A percentile compares a stretch with the other conserved stretches of the same genome.
phyloP scores from a whole-genome alignment of 1,140 invertebrate species.

The Paracyclopina nana region DNA sequence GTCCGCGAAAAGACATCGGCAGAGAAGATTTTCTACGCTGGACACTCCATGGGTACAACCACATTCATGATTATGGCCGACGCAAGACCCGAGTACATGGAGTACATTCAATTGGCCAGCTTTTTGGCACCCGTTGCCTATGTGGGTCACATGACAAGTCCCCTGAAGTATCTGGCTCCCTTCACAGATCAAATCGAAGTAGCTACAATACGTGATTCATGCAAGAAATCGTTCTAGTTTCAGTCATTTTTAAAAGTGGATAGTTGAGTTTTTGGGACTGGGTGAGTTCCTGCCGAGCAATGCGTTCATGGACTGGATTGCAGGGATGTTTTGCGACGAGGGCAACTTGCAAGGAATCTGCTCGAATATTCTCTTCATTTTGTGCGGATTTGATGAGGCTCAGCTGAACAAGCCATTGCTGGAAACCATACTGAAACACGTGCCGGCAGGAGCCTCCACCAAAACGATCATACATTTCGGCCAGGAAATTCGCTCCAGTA shows the following conservation, averaged over 20 bases:
- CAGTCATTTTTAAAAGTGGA: too few relatives aligned
- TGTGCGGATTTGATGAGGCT: not conserved
- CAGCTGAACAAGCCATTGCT: not conserved
- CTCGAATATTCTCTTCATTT: not conserved
- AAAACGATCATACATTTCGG: not conserved
- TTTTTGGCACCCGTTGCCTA: conserved; percentile 51
- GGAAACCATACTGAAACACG: not conserved
- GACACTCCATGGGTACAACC: conserved; percentile 40
- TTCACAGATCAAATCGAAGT: conserved; percentile 24
- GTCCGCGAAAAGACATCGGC: conserved; percentile 37
- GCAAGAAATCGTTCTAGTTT: too few relatives aligned
- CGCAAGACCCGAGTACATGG: conserved; percentile 38
- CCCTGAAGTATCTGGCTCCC: conserved; percentile 28
- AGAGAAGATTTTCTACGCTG: conserved; percentile 40
- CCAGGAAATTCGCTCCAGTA: too few relatives aligned
- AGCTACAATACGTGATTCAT: too few relatives aligned
- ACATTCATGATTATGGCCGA: conserved; percentile 42
- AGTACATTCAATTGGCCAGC: conserved; percentile 22
- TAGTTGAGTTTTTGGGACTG: not conserved
- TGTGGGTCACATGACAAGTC: conserved; percentile 44
- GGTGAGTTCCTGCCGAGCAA: not conserved
- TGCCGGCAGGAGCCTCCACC: not conserved
- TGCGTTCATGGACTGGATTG: not conserved
- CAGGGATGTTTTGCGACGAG: not conserved
- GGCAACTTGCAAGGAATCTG: not conserved